These are phyloP conservation scores for Dicrurus megarhynchus DNA, from an alignment of 2,113 vertebrate genomes.

Conservation along the genomic window DNA sequence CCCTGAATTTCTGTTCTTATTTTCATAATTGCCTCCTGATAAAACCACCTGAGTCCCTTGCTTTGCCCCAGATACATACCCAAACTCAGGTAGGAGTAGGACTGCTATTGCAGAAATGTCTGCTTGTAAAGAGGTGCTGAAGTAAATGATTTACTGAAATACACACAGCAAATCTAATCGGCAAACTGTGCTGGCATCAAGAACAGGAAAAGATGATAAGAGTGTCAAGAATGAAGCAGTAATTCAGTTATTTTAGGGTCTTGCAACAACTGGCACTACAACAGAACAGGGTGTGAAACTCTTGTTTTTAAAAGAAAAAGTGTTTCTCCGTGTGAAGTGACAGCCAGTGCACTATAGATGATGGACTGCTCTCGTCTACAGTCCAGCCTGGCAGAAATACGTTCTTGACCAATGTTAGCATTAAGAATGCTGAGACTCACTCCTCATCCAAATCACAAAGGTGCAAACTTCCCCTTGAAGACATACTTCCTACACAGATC, in stretches of 20 bases:
- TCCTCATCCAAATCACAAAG: neutral
- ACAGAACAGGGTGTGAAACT: neutral
- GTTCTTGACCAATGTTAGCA: neutral
- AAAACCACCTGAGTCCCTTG: neutral
- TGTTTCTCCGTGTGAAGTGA: neutral
- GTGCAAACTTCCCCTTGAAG: slow-evolving; percentile 1
- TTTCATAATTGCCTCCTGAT: neutral
- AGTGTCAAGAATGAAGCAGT: neutral
- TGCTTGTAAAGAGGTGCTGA: neutral
- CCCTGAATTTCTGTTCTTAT: neutral
- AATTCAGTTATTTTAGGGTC: slow-evolving; percentile 5
- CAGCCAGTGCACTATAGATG: neutral
- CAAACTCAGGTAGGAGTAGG: neutral
- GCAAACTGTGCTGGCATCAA: neutral
- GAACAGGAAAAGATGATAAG: slow-evolving; percentile 29
- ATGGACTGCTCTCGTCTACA: neutral
- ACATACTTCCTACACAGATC: slow-evolving; percentile 3
- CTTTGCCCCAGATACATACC: neutral
- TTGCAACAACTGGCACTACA: neutral
- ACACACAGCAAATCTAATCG: neutral
- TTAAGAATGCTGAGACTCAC: neutral
- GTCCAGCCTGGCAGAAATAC: neutral
- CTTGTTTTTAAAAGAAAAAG: neutral
- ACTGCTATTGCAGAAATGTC: neutral
- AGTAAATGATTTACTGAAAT: slow-evolving; percentile 40